Evolutionary conservation across 37 sponge, comb jelly and placozoan genomes (phyloP).

Genomic region (Oscarella lobularis): DNA sequence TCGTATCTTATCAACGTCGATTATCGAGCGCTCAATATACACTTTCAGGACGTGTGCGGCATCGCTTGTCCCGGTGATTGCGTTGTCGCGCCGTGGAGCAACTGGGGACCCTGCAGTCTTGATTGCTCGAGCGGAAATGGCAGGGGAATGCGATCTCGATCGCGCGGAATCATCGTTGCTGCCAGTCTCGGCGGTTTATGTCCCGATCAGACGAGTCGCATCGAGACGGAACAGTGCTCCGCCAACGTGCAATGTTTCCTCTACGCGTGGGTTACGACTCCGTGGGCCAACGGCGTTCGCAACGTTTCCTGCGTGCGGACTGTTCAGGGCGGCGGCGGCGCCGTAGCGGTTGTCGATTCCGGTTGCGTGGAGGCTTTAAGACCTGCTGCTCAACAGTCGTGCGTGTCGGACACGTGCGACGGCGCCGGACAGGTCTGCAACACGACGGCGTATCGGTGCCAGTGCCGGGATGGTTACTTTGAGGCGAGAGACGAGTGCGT

Average conservation of each 20-base stretch:
- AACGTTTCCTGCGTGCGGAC: neutral
- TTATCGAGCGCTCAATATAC: neutral
- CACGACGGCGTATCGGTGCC: too few relatives aligned
- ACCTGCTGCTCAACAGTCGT: neutral
- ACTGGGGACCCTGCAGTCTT: neutral
- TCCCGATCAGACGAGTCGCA: neutral
- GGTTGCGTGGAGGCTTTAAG: neutral
- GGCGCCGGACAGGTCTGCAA: neutral
- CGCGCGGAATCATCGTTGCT: neutral
- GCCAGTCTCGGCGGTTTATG: neutral
- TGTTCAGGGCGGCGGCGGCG: neutral
- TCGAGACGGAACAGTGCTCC: neutral
- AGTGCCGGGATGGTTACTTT: neutral
- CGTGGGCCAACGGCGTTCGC: neutral
- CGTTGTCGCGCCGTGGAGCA: neutral
- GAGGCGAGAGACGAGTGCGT: neutral
- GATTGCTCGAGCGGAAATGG: neutral
- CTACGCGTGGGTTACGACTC: neutral
- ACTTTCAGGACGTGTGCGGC: neutral
- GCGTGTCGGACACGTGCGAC: neutral
- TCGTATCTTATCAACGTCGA: neutral
- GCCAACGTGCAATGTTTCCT: neutral
- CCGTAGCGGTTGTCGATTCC: neutral
- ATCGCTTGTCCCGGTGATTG: neutral
- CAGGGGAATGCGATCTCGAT: neutral